phyloP scores from a whole-genome alignment of 2,888 invertebrate species.

The Drosophila parthenogenetica region DNA sequence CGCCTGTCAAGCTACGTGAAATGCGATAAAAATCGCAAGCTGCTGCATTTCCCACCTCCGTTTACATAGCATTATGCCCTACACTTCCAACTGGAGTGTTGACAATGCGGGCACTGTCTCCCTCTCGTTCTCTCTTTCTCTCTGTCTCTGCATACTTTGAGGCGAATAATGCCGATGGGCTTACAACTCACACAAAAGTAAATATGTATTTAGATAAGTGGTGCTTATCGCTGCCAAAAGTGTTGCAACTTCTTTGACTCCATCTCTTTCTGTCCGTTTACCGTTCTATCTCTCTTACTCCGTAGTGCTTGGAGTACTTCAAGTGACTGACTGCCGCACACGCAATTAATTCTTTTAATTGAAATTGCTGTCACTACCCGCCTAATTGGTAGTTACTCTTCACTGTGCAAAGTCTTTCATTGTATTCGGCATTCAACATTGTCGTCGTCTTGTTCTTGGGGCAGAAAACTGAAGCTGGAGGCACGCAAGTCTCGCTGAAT shows the following conservation, averaged over 20 bases:
- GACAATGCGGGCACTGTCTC: conserved; percentile 37
- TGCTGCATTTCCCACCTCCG: conserved; percentile 52
- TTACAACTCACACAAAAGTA: conserved; percentile 38
- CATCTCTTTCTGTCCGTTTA: neutral
- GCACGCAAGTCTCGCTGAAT: conserved; percentile 1
- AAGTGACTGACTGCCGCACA: conserved; percentile 69
- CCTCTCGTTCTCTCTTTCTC: too few species aligned
- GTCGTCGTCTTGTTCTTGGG: conserved; percentile 32
- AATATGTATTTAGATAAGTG: conserved; percentile 79
- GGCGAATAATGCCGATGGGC: conserved; percentile 28
- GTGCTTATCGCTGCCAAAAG: conserved; percentile 60
- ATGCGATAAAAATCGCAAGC: conserved; percentile 66
- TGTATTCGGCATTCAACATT: conserved; percentile 6
- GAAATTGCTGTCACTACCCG: conserved; percentile 78
- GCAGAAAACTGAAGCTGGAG: conserved; percentile 10
- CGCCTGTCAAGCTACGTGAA: conserved; percentile 66
- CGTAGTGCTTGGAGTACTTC: conserved; percentile 32
- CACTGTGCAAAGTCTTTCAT: conserved; percentile 33
- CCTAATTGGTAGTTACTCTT: conserved; percentile 77
- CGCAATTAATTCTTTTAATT: conserved; percentile 78
- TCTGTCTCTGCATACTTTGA: conserved; percentile 26
- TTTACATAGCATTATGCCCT: conserved; percentile 24
- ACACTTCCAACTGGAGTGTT: conserved; percentile 9
- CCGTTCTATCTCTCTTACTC: neutral
- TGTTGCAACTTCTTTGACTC: conserved; percentile 40